Percentiles rank a stretch among this genome's conserved stretches.
Conservation (phyloP, 2,797 vertebrate species). For the Anguilla pacifica region DNA sequence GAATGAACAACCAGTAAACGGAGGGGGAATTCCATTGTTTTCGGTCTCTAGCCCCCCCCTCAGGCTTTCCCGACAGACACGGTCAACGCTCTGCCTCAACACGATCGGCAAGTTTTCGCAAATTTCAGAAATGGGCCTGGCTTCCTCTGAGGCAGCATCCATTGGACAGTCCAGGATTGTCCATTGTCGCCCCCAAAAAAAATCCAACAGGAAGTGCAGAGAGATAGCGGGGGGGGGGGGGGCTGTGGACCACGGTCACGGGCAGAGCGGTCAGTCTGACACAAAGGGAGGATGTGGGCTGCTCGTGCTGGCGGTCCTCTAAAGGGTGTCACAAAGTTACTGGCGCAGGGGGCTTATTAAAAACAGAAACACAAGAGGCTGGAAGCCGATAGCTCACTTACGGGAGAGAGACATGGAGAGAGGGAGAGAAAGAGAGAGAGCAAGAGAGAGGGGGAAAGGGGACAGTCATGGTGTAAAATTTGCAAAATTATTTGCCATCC, state of each 20-base stretch:
- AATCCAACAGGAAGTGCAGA: conserved; percentile 36
- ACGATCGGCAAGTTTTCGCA: conserved; percentile 48
- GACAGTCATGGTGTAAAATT: neutral
- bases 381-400: neutral
- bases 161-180: conserved; percentile 49
- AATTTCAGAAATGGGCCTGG: neutral
- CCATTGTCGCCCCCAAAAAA: conserved; percentile 53
- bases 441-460: conserved; percentile 13
- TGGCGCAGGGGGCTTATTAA: neutral
- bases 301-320: neutral
- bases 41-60: conserved; percentile 27
- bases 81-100: conserved; percentile 34
- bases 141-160: conserved; percentile 56
- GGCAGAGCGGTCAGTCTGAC: neutral
- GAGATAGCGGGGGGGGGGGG: neutral
- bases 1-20: neutral
- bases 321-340: neutral
- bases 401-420: neutral
- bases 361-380: conserved; percentile 6
- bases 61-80: conserved; percentile 39
- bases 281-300: conserved; percentile 18
- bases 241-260: neutral
- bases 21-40: neutral
- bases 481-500: neutral
- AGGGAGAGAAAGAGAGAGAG: neutral